A percentile compares a stretch with the other conserved stretches of the same genome.
Evolutionary conservation across 2,797 vertebrate genomes (phyloP).

Genomic region (Gallinago solitaria): DNA sequence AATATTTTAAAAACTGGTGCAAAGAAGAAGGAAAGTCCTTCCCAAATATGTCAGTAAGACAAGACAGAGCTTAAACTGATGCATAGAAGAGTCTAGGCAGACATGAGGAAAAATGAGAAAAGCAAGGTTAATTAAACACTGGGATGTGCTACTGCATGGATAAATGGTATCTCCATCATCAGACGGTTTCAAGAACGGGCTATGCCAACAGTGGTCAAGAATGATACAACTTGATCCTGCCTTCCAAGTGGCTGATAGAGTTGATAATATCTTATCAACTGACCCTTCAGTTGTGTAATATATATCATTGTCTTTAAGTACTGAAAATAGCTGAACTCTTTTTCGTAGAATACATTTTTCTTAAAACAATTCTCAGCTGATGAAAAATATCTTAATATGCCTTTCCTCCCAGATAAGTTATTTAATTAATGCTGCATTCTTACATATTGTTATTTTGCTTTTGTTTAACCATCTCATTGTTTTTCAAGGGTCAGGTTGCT

Average conservation of each 20-base stretch:
- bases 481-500: neutral
- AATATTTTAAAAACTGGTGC: neutral
- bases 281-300: neutral
- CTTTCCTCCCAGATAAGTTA: neutral
- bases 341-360: neutral
- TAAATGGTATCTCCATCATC: neutral
- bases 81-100: neutral
- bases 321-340: neutral
- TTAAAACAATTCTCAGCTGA: neutral
- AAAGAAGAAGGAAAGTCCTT: neutral
- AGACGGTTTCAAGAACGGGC: neutral
- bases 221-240: neutral
- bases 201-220: neutral
- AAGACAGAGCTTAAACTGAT: neutral
- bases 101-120: neutral
- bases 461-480: neutral
- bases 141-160: neutral
- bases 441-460: neutral
- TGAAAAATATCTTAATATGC: neutral
- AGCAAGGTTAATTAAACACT: neutral
- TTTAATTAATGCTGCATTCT: neutral
- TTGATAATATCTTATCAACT: neutral
- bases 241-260: neutral
- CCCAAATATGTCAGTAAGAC: neutral
- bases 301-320: neutral